These are phyloP conservation scores for Proctacanthus coquilletti DNA, from an alignment of 1,140 invertebrate genomes.

Conservation along the genomic window DNA sequence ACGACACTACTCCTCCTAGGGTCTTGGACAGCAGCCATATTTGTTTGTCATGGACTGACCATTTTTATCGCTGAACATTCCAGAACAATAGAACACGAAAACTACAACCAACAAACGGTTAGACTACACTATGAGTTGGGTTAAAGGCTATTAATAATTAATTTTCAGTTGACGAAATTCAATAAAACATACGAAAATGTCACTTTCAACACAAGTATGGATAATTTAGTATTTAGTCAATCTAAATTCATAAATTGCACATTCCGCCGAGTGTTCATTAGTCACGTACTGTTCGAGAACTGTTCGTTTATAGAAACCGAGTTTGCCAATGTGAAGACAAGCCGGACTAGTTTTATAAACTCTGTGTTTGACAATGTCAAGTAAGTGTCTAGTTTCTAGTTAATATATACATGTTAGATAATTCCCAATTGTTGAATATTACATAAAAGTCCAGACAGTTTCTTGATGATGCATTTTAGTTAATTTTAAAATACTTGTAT, in stretches of 20 bases:
- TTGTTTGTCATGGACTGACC: conserved; percentile 10
- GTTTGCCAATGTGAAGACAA: conserved; percentile 36
- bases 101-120: not conserved
- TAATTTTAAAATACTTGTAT: too few relatives aligned
- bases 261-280: conserved; percentile 35
- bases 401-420: too few relatives aligned
- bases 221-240: conserved; percentile 8
- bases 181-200: conserved; percentile 33
- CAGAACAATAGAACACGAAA: conserved; percentile 1
- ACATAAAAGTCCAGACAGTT: too few relatives aligned
- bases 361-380: conserved; percentile 32
- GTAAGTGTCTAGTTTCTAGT: too few relatives aligned
- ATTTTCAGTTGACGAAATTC: not conserved
- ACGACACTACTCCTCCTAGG: conserved; percentile 29
- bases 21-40: conserved; percentile 25
- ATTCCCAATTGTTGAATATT: too few relatives aligned
- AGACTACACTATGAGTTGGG: not conserved
- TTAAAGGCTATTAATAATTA: not conserved
- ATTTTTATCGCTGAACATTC: conserved; percentile 3
- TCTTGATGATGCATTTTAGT: too few relatives aligned
- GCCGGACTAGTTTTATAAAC: conserved; percentile 36
- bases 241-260: conserved; percentile 17
- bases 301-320: conserved; percentile 35
- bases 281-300: conserved; percentile 36
- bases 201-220: conserved; percentile 27